Conservation (phyloP, 1,140 invertebrate species). For the Caenorhabditis brenneri region DNA sequence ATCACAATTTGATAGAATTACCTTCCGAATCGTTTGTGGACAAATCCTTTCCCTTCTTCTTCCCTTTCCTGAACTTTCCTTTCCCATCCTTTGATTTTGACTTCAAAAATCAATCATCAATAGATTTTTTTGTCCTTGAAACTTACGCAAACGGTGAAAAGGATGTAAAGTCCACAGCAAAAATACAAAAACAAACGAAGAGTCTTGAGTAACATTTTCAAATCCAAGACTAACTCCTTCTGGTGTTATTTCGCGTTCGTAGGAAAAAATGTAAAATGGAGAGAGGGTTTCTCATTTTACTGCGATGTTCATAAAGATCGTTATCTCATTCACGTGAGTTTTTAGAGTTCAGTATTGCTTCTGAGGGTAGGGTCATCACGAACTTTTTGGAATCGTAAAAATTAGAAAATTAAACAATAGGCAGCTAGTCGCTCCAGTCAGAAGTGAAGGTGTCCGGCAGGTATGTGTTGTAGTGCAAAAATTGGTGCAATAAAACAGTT, state of each 20-base stretch:
- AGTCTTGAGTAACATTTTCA: neutral
- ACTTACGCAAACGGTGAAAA: neutral
- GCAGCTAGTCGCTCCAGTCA: too few species aligned
- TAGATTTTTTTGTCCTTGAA: neutral
- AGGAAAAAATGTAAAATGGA: neutral
- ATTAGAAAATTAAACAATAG: too few species aligned
- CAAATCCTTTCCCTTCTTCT: neutral
- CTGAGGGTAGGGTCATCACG: too few species aligned
- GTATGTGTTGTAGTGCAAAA: too few species aligned
- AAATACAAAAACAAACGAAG: neutral
- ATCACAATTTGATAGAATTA: neutral
- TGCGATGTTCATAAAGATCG: neutral
- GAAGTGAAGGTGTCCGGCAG: too few species aligned
- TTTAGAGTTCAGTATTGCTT: too few species aligned
- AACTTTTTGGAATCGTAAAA: too few species aligned
- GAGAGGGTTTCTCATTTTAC: neutral
- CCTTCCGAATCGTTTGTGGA: neutral
- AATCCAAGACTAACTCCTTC: neutral
- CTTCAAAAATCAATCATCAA: neutral
- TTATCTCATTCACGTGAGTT: neutral
- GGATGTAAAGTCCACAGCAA: neutral
- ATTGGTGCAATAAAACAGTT: too few species aligned
- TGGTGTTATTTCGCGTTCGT: neutral
- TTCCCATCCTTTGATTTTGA: neutral
- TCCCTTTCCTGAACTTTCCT: neutral